Conservation (phyloP, 92 coral and sea anemone genomes). For the Porites rus region DNA sequence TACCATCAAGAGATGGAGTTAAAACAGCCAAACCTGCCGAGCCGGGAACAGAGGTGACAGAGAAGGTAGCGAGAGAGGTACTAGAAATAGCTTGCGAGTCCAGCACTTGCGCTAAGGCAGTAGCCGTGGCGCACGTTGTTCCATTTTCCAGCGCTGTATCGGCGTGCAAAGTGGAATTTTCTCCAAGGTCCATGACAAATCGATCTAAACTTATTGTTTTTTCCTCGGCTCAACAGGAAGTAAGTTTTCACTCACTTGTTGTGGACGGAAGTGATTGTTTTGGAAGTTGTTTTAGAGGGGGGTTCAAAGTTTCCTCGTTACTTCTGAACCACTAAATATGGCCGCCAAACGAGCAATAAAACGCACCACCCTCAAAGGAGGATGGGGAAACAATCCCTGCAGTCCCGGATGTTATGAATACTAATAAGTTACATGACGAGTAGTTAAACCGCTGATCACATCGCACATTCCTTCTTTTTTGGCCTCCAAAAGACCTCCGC, state of each 20-base stretch:
- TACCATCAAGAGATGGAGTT: conserved; percentile 80
- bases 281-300: conserved; percentile 89
- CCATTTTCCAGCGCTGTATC: conserved; percentile 71
- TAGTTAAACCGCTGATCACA: too few species aligned
- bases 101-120: conserved; percentile 82
- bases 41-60: conserved; percentile 62
- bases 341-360: conserved; percentile 60
- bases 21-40: conserved; percentile 74
- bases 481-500: too few species aligned
- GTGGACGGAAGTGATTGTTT: conserved; percentile 83
- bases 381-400: background rate
- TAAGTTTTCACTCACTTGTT: conserved; percentile 56
- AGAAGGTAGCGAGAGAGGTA: conserved; percentile 68
- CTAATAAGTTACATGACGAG: background rate
- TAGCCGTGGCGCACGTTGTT: conserved; percentile 67
- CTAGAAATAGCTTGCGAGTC: conserved; percentile 75
- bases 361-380: conserved; percentile 77
- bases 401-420: conserved; percentile 60
- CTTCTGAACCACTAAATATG: conserved; percentile 52
- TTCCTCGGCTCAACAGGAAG: conserved; percentile 76
- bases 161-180: conserved; percentile 62
- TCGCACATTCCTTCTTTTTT: too few species aligned
- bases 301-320: conserved; percentile 75
- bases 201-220: background rate
- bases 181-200: conserved; percentile 76